Percentiles rank a stretch among this genome's conserved stretches.
Conservation (phyloP, 2,113 vertebrate species). For the Poeciliopsis prolifica region DNA sequence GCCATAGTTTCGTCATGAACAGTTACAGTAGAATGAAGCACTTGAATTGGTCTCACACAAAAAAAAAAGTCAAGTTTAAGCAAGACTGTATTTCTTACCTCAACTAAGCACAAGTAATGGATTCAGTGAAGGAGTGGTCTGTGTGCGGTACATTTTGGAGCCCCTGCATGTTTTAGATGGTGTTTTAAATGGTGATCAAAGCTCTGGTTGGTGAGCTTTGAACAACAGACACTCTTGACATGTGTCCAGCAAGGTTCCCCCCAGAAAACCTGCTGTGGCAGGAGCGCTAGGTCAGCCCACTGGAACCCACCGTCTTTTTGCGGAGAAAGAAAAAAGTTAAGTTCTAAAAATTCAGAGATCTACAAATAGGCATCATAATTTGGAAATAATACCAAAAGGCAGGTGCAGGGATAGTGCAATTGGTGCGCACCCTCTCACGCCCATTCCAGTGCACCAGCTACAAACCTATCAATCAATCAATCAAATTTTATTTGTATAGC, state of each 20-base stretch:
- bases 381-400: too few species aligned
- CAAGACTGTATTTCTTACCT: slow-evolving; percentile 21
- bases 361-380: too few species aligned
- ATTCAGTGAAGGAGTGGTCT: not conserved
- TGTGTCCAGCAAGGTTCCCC: not conserved
- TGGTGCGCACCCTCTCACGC: too few species aligned
- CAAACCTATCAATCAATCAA: too few species aligned
- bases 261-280: too few species aligned
- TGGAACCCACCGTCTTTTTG: too few species aligned
- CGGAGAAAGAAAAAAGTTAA: too few species aligned
- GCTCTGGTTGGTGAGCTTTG: slow-evolving; percentile 47
- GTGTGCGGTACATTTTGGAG: not conserved
- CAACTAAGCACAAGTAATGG: slow-evolving; percentile 35
- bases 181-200: not conserved
- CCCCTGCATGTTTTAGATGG: slow-evolving; percentile 13
- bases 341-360: too few species aligned
- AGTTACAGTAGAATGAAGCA: slow-evolving; percentile 39
- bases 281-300: too few species aligned
- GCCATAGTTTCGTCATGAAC: slow-evolving; percentile 41
- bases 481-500: too few species aligned
- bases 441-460: too few species aligned
- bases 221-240: slow-evolving; percentile 20
- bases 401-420: too few species aligned
- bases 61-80: slow-evolving; percentile 29
- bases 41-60: slow-evolving; percentile 36